Conservation (phyloP, 1,140 invertebrate genomes). For the Diprion similis region DNA sequence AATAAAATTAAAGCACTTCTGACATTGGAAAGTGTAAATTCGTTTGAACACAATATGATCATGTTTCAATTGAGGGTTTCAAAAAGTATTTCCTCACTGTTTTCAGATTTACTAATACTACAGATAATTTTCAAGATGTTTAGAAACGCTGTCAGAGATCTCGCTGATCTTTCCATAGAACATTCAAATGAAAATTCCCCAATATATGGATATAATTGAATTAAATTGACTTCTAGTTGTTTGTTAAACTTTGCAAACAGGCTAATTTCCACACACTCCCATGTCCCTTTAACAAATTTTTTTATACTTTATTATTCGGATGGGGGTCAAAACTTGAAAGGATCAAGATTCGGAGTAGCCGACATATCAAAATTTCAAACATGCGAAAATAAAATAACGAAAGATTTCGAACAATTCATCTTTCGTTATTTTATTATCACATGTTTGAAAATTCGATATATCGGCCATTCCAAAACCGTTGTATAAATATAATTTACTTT, state of each 20-base stretch:
- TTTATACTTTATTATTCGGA: neutral
- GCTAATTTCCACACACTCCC: neutral
- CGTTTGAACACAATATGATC: neutral
- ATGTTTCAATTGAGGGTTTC: neutral
- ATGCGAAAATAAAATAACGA: no score
- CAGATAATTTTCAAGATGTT: neutral
- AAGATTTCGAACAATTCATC: no score
- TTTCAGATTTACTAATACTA: neutral
- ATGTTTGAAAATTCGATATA: no score
- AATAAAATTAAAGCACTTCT: neutral
- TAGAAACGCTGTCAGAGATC: conserved; percentile 2
- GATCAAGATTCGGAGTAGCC: no score
- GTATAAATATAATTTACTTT: no score
- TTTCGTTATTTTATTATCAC: no score
- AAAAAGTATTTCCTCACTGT: neutral
- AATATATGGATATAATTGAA: neutral
- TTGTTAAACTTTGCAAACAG: neutral
- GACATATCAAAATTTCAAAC: no score
- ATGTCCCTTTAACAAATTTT: neutral
- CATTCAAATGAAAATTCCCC: neutral
- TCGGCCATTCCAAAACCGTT: no score
- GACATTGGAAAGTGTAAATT: conserved; percentile 3
- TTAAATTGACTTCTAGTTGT: neutral
- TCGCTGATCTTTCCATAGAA: neutral
- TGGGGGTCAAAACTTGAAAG: no score